Evolutionary conservation across 2,888 invertebrate genomes (phyloP), one percentile per base, ranked within the genome.

Genomic region (Andrena haemorrhoa): DNA sequence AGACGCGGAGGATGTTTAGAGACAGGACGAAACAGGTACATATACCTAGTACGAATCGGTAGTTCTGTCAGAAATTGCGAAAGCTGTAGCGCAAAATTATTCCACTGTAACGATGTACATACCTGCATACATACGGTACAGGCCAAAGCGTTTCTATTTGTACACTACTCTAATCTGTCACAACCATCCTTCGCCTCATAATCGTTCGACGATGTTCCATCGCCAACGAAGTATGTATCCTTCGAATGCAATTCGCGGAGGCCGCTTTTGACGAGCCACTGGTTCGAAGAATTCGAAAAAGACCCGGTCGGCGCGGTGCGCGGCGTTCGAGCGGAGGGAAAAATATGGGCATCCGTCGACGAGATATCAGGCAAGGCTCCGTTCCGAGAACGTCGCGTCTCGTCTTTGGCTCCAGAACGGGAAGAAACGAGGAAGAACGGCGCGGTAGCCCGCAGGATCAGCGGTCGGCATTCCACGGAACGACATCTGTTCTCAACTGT

Each of bases 401-500:
- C 75, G 71, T 53, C 68, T 68, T 71, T 58, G 78, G 60, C 58
- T 75, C 73, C 75, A 84, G 81, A 84, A 87, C 76, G 82, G 79
- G 63, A 85, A 86, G 85, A 83, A 88, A 81, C 83, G 84, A 83
- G 83, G 87, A 87, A 88, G 86, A 85, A 88, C 79, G 75, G 49
- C 41, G 80, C 60, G 56, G 53, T 77, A 82, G 77, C 81, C 75
- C 83, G 68, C 71, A 81, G 79, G 84, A 83, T 76, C 80, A 75
- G 70, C 79, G 51, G 79, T 71, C 86, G 88, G 86, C 91, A 91
- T 91, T 92, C 90, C 90, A 69, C 66, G 87, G 88, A 87, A 90
- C 89, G 92, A 91, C 92, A 92, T 92, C 91, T 92, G 90, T 91
- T 89, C 89, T 78, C 72, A 83, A 83, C 88, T 90, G 90, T 93